Conservation (phyloP, 2,888 invertebrate genomes). For the Gisinianus flammeolus region DNA sequence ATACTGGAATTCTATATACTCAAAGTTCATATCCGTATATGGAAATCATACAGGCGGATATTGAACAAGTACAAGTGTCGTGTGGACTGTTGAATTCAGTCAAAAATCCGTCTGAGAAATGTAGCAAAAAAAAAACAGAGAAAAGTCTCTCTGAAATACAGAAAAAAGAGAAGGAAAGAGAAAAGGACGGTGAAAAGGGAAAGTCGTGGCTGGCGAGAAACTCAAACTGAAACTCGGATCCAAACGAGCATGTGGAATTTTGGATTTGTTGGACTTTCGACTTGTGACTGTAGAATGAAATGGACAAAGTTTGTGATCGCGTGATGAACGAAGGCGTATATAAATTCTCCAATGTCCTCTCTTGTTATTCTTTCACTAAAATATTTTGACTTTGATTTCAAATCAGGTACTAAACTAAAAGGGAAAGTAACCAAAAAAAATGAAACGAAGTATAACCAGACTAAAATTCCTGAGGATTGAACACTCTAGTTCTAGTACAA, state of each 20-base stretch:
- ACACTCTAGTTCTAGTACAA: too few relatives aligned
- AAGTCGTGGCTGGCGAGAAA: too few relatives aligned
- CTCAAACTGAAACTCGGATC: too few relatives aligned
- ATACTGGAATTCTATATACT: background rate
- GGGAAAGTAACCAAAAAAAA: too few relatives aligned
- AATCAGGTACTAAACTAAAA: background rate
- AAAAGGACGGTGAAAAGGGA: background rate
- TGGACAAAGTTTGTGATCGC: conserved; percentile 15
- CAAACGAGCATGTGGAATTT: background rate
- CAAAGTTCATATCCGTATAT: background rate
- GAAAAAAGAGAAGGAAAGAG: background rate
- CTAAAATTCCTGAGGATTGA: too few relatives aligned
- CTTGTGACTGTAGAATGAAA: too few relatives aligned
- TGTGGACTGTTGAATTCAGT: conserved; percentile 14
- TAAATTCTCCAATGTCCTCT: conserved; percentile 26
- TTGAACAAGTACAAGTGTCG: too few relatives aligned
- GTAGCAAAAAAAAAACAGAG: background rate
- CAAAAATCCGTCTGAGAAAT: background rate
- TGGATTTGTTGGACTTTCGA: background rate
- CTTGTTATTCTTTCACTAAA: conserved; percentile 8
- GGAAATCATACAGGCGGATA: too few relatives aligned
- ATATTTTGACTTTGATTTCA: conserved; percentile 37
- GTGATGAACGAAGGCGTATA: conserved; percentile 36
- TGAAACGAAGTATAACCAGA: too few relatives aligned
- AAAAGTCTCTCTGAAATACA: conserved; percentile 1